Base-by-base conservation (phyloP, 1,140 invertebrate genomes). In the Aphelenchoides fujianensis region DNA sequence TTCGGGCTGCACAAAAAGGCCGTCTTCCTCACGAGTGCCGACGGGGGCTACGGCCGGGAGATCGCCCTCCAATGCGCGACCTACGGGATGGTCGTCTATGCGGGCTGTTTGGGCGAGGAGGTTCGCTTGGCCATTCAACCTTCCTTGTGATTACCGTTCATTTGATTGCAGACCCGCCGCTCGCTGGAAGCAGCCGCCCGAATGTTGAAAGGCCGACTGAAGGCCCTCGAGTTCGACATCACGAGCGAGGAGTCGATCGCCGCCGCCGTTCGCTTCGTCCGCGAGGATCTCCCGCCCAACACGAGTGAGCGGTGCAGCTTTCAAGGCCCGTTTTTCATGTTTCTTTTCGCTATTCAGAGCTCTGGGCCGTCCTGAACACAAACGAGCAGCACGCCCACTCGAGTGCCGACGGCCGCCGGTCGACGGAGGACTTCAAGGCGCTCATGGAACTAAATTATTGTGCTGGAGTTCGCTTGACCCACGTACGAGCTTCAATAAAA, bases 301-400 rank as follows among this genome's bases (percentile, higher is more conserved):
- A 59, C 55, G 5, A 59, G 55, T 59, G 7, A 23, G 55, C n/a
- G n/a, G n/a, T n/a, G n/a, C n/a, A n/a, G n/a, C n/a, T n/a, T n/a
- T n/a, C n/a, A n/a, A n/a, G n/a, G n/a, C n/a, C n/a, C n/a, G n/a
- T n/a, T n/a, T n/a, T n/a, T 7, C 5, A 36, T n/a, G 59, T 19
- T 73, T 7, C 30, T 19, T 72, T 78, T n/a, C n/a, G n/a, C n/a
- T n/a, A n/a, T n/a, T 74, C 63, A 78, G 76, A 78, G 67, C 52
- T 78, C 1, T 78, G 76, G 76, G 76, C 73, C 19, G 37, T 78
- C 34, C 66, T 78, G 2, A 78, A 78, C 61, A 78, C 77, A 37
- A 59, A 59, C 19, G 55, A 59, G 23, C 55, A 59, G 34, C 55
- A 27, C 12, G 5, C 28, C 34, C 5, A 7, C 28, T 5, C 28